A percentile compares a stretch with the other conserved stretches of the same genome.
These are phyloP conservation scores for Pemphigus obesinymphae DNA, from an alignment of 1,140 invertebrate genomes.

Conservation along the genomic window DNA sequence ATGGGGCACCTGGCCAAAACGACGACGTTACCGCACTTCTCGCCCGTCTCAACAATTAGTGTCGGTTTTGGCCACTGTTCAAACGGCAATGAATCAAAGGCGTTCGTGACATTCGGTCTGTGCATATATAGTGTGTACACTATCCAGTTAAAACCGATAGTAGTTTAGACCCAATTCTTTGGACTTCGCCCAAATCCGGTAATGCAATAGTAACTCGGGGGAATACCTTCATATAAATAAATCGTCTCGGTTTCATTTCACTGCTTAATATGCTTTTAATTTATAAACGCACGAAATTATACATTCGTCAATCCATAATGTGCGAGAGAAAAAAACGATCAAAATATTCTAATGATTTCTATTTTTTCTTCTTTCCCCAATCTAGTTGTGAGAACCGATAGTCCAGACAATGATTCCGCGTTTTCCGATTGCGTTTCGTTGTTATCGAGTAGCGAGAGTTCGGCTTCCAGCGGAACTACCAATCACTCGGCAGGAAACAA, in stretches of 20 bases:
- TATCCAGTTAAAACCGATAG: background rate
- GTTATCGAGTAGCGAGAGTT: slow-evolving; percentile 77
- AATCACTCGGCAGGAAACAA: slow-evolving; percentile 45
- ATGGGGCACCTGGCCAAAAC: slow-evolving; percentile 31
- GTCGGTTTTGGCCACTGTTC: background rate
- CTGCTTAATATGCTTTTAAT: background rate
- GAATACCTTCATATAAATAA: background rate
- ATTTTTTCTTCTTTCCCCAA: too few species aligned
- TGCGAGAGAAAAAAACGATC: too few species aligned
- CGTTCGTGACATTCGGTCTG: background rate
- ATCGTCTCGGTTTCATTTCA: background rate
- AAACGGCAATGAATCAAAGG: slow-evolving; percentile 7
- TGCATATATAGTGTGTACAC: background rate
- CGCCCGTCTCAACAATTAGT: background rate
- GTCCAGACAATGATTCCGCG: slow-evolving; percentile 94
- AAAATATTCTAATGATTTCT: too few species aligned
- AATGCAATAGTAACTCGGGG: background rate
- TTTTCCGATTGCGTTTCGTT: slow-evolving; percentile 94
- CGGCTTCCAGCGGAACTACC: slow-evolving; percentile 74
- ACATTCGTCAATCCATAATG: too few species aligned
- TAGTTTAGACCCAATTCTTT: background rate
- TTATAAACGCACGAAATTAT: too few species aligned
- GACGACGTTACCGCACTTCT: background rate
- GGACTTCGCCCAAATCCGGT: slow-evolving; percentile 1
- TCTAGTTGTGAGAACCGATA: slow-evolving; percentile 68